Evolutionary conservation across 2,888 invertebrate genomes (phyloP), one percentile per base, ranked within the genome.

Genomic region (Drosophila limbata): DNA sequence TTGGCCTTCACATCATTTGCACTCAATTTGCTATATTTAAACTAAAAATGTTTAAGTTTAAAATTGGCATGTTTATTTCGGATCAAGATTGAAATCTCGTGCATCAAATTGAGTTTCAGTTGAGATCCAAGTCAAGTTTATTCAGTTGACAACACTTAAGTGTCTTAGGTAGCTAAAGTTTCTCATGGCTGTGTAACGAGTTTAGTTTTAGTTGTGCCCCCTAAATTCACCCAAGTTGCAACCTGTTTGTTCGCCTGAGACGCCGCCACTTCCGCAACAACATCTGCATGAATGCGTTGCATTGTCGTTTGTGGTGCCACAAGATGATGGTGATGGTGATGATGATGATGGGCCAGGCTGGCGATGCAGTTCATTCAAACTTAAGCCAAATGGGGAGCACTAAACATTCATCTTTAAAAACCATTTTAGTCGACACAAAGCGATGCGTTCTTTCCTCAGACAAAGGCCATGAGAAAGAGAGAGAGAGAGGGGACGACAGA

Each of bases 351-450:
- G 4, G 13, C 31, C n/a, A 11, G 17, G 17, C 11, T 56, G 28
- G 25, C 50, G n/a, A 44, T 57, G 69, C 64, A 68, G 73, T 62
- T 59, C 57, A 73, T 65, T 51, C 63, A 52, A 59, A 59, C 48
- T 50, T 55, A 59, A 52, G 56, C 51, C 74, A 60, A 66, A 64
- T 51, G 10, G 62, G 66, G 69, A 69, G 70, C 73, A 67, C 69
- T 84, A 86, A 84, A 73, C 87, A 86, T 86, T 81, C 79, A 70
- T 71, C 84, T 84, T 86, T 76, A 76, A 74, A 86, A 88, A 84
- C 62, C 89, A 87, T 88, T 84, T 81, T 78, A 70, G 55, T 53
- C 76, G 65, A 78, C 87, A 84, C 88, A 88, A 88, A 86, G 84
- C 89, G 72, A 66, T 61, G 73, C 68, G 79, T 87, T 87, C 87